Evolutionary conservation across 2,113 vertebrate species (phyloP), one percentile per base, ranked within the genome.

Genomic region (Romanogobio albipinnatus): DNA sequence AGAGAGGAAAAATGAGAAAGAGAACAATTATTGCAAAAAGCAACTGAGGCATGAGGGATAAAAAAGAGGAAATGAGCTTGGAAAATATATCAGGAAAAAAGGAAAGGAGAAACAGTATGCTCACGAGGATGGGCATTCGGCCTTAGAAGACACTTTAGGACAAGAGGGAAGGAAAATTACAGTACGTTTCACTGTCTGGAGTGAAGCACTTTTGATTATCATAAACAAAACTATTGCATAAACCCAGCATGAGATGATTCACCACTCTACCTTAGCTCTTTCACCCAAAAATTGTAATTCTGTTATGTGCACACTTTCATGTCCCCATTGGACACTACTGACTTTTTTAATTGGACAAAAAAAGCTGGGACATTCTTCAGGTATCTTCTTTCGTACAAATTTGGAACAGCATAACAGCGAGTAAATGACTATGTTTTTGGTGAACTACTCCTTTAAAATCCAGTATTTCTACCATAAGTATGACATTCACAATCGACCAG

Each of bases 121-220:
- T 11, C 3, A 70, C 10, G 1, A 43, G 9, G 2, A 75, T 33
- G 49, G 33, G 49, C 4, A 19, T 56, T 36, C 14, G 17, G 49
- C 45, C 2, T 51, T 15, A 29, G 11, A 71, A 5, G 47, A 75
- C 13, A 13, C 45, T 75, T 51, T 3, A 81, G 43, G 17, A 49
- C 11, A 9, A 43, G n/a, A 77, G 26, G 1, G 22, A 8, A 56
- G 17, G 17, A 19, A 56, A 19, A 56, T 19, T 17, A 19, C 53
- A 17, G 51, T 19, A 24, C 24, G 36, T 26, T 68, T 45, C 22
- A 2, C 39, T 17, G 14, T 47, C 26, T 39, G 22, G 2, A 29
- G 15, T 19, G 3, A 61, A 73, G 43, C 15, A 9, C 22, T 33
- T 86, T 80, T 85, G 13, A 74, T 83, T 53, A 81, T 71, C 84